Conservation (phyloP, 2,113 vertebrate genomes). For the Periophthalmodon schlosseri region DNA sequence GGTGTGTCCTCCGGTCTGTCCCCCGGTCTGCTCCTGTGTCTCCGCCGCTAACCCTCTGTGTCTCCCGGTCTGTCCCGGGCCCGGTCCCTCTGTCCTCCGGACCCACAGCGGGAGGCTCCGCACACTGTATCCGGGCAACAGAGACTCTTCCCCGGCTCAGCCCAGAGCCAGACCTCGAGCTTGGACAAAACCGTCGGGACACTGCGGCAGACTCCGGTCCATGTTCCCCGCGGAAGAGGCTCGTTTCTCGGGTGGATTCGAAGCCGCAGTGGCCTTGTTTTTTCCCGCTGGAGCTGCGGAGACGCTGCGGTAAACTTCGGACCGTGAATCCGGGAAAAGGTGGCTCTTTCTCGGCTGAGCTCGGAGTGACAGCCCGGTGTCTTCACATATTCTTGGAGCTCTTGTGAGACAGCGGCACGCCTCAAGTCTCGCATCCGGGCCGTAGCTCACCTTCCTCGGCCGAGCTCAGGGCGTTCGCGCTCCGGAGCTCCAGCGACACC, state of each 20-base stretch:
- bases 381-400: neutral
- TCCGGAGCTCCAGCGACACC: neutral
- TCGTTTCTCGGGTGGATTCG: neutral
- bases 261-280: neutral
- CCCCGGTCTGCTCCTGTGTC: neutral
- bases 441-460: neutral
- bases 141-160: conserved; percentile 10
- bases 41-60: neutral
- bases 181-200: neutral
- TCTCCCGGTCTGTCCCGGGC: neutral
- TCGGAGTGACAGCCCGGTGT: conserved; percentile 7
- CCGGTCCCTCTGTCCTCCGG: neutral
- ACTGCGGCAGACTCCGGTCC: neutral
- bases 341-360: conserved; percentile 1
- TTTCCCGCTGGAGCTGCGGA: neutral
- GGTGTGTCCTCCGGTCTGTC: neutral
- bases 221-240: too few species aligned
- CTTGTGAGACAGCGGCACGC: neutral
- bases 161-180: conserved; percentile 12
- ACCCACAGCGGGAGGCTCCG: conserved; percentile 1
- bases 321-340: conserved; percentile 11
- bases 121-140: conserved; percentile 6
- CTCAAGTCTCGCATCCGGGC: neutral
- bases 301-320: neutral
- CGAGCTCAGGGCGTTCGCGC: neutral